A percentile compares a stretch with the other conserved stretches of the same genome.
Evolutionary conservation across 2,113 vertebrate genomes (phyloP).

Genomic region (Leucopsar rothschildi): DNA sequence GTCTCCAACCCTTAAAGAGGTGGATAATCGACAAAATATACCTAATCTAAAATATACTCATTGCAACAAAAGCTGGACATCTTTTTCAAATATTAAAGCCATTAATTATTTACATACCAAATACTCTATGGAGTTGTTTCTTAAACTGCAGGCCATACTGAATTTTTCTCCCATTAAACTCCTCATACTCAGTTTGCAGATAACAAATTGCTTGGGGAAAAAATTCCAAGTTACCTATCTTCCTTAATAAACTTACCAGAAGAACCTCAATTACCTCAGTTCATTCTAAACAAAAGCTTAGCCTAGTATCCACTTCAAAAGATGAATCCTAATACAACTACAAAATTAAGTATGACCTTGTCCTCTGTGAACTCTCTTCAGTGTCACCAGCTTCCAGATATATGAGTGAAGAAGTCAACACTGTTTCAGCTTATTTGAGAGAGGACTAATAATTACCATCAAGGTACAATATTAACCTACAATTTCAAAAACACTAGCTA

Average conservation of each 20-base stretch:
- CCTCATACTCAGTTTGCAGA: not conserved
- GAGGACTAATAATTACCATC: not conserved
- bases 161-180: not conserved
- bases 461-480: not conserved
- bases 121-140: not conserved
- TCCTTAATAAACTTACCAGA: not conserved
- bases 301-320: not conserved
- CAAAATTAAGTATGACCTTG: not conserved
- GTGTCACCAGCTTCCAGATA: not conserved
- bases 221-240: not conserved
- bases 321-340: not conserved
- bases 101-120: not conserved
- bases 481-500: not conserved
- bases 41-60: not conserved
- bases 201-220: not conserved
- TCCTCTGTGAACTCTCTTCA: not conserved
- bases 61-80: not conserved
- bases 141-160: not conserved
- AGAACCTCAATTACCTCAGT: not conserved
- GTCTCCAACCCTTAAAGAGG: not conserved
- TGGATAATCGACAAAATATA: not conserved
- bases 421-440: not conserved
- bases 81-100: not conserved
- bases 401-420: not conserved
- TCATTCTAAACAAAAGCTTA: not conserved